These are phyloP conservation scores for Paraplagusia blochii DNA, from an alignment of 2,113 vertebrate genomes.

Conservation along the genomic window DNA sequence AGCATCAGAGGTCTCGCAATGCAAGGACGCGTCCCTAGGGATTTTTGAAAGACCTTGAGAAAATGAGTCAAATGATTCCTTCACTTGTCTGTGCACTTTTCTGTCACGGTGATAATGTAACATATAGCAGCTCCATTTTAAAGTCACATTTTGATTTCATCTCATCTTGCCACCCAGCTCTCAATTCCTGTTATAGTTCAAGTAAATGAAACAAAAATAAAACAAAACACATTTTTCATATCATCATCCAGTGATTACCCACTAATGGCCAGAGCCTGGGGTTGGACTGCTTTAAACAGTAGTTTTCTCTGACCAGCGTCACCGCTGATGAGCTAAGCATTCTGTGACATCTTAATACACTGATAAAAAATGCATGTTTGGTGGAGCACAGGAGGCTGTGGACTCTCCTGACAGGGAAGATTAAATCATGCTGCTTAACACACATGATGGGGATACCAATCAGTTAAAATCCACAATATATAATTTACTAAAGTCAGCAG, in stretches of 20 bases:
- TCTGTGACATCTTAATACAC: slow-evolving; percentile 76
- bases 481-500: slow-evolving; percentile 40
- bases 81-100: slow-evolving; percentile 32
- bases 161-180: slow-evolving; percentile 3
- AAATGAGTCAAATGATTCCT: slow-evolving; percentile 63
- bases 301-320: slow-evolving; percentile 71
- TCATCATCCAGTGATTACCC: slow-evolving; percentile 69
- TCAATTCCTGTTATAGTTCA: background rate
- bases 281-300: slow-evolving; percentile 73
- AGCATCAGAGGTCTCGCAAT: slow-evolving; percentile 59
- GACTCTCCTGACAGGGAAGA: slow-evolving; percentile 66
- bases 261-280: slow-evolving; percentile 67
- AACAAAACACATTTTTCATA: slow-evolving; percentile 36
- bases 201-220: background rate
- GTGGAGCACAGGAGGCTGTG: slow-evolving; percentile 52
- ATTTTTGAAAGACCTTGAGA: slow-evolving; percentile 62
- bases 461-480: slow-evolving; percentile 65
- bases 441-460: slow-evolving; percentile 58
- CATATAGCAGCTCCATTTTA: slow-evolving; percentile 11
- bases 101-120: slow-evolving; percentile 6
- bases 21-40: slow-evolving; percentile 59
- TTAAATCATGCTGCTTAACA: slow-evolving; percentile 65
- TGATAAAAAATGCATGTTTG: slow-evolving; percentile 74
- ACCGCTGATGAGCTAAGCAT: slow-evolving; percentile 79
- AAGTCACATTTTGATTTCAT: slow-evolving; percentile 16